Conservation (phyloP, 2,888 invertebrate genomes). For the Perithous albicinctus region DNA sequence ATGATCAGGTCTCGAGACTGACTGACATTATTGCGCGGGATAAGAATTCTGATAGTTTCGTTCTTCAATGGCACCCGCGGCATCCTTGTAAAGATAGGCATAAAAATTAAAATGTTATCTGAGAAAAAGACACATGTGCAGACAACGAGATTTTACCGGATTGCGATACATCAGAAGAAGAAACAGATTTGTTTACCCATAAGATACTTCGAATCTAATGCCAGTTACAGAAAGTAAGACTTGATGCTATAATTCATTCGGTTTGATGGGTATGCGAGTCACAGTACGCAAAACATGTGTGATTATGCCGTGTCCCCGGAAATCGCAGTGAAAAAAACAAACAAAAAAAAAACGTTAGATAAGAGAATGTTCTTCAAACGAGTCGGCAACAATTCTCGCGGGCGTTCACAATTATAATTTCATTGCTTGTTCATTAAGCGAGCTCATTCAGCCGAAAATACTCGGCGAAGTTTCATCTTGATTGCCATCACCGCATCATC, state of each 20-base stretch:
- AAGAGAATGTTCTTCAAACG: conserved; percentile 58
- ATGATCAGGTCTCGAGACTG: too few relatives aligned
- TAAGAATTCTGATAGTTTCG: neutral
- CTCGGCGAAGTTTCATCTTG: conserved; percentile 19
- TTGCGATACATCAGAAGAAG: neutral
- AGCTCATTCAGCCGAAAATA: conserved; percentile 51
- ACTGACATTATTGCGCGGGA: too few relatives aligned
- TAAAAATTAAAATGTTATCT: conserved; percentile 26
- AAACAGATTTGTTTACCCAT: conserved; percentile 12
- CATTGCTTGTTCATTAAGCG: conserved; percentile 21
- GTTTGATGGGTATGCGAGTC: neutral
- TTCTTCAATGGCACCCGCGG: neutral
- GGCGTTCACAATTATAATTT: conserved; percentile 44
- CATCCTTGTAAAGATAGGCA: neutral
- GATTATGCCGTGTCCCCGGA: conserved; percentile 9
- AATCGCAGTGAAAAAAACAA: conserved; percentile 44
- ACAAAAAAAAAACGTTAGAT: conserved; percentile 57
- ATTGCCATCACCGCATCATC: conserved; percentile 12
- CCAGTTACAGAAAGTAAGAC: neutral
- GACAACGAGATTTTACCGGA: neutral
- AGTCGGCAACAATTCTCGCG: conserved; percentile 45
- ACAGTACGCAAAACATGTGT: neutral
- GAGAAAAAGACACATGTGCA: conserved; percentile 6
- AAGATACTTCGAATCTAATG: conserved; percentile 13
- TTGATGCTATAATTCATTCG: conserved; percentile 29